A percentile compares a stretch with the other conserved stretches of the same genome.
Evolutionary conservation across 2,797 vertebrate species (phyloP).

Genomic region (Toxotes lorentzi): DNA sequence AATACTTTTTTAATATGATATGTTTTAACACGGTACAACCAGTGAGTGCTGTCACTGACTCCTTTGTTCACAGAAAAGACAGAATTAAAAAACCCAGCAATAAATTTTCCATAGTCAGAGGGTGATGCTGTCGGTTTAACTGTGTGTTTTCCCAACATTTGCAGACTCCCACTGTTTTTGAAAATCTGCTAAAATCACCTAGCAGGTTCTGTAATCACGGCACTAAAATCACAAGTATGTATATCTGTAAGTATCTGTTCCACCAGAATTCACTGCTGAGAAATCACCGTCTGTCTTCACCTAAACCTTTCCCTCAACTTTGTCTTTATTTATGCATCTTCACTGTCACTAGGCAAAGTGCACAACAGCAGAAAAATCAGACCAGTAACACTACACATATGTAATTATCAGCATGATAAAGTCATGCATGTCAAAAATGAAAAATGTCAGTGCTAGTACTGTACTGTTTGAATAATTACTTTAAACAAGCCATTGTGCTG

Average conservation of each 20-base stretch:
- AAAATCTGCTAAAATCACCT: conserved; percentile 10
- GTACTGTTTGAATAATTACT: not conserved
- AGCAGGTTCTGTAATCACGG: not conserved
- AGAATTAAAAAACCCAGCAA: not conserved
- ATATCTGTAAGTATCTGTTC: too few species aligned
- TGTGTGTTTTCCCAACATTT: conserved; percentile 17
- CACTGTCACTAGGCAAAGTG: not conserved
- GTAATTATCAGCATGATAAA: not conserved
- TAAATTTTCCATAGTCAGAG: conserved; percentile 14
- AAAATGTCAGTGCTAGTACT: not conserved
- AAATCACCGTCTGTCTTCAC: not conserved
- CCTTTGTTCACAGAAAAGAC: not conserved
- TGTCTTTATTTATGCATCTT: not conserved
- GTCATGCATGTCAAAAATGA: not conserved
- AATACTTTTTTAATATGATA: conserved; percentile 18
- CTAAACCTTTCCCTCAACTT: not conserved
- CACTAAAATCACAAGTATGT: not conserved
- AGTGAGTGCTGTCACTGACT: conserved; percentile 16
- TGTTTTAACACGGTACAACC: conserved; percentile 5
- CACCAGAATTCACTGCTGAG: not conserved
- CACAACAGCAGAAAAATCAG: not conserved
- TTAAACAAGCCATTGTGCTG: not conserved
- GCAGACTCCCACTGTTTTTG: conserved; percentile 16
- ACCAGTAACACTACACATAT: not conserved
- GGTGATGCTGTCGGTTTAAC: conserved; percentile 2